Percentiles rank a stretch among this genome's conserved stretches.
Conservation (phyloP, 2,113 vertebrate species). For the Morone saxatilis region DNA sequence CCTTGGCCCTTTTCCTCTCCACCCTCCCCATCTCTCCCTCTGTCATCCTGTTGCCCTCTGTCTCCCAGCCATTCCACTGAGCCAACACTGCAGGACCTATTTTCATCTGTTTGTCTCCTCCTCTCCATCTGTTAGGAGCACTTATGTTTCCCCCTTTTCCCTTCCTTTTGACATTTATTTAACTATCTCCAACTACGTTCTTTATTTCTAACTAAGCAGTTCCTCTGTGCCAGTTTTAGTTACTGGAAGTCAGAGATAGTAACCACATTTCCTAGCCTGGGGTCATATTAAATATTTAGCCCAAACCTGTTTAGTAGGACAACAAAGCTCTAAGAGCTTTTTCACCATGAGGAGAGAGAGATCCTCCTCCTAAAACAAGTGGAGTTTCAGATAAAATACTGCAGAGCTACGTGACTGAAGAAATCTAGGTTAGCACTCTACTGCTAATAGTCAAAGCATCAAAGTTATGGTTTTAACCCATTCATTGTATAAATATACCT, state of each 20-base stretch:
- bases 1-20: constrained; percentile 50
- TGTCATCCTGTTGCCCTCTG: constrained; percentile 62
- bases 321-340: constrained; percentile 14
- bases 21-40: constrained; percentile 47
- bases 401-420: constrained; percentile 21
- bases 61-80: constrained; percentile 46
- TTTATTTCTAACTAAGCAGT: constrained; percentile 19
- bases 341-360: neutral
- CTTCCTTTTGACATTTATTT: constrained; percentile 20
- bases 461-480: neutral
- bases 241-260: constrained; percentile 30
- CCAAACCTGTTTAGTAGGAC: neutral
- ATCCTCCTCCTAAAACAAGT: neutral
- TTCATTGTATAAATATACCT: neutral
- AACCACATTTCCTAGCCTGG: constrained; percentile 24
- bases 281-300: constrained; percentile 54
- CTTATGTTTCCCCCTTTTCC: constrained; percentile 33
- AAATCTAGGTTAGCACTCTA: neutral
- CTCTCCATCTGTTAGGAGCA: constrained; percentile 66
- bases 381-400: constrained; percentile 21
- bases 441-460: neutral
- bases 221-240: constrained; percentile 30
- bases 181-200: neutral
- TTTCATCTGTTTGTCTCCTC: constrained; percentile 65
- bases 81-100: constrained; percentile 50